These are phyloP conservation scores for Heterodera schachtii DNA, from an alignment of 1,140 invertebrate genomes.

Conservation along the genomic window DNA sequence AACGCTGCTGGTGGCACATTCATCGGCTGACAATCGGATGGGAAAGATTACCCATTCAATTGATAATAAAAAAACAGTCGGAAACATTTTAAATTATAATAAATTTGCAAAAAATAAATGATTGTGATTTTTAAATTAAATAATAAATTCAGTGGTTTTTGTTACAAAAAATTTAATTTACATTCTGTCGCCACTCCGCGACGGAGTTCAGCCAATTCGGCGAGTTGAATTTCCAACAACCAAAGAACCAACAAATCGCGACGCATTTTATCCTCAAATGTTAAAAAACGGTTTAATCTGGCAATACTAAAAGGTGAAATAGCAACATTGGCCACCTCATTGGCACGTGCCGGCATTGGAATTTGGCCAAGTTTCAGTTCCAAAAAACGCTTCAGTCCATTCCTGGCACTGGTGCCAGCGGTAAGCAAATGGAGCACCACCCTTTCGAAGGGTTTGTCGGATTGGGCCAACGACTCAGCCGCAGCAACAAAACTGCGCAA, in stretches of 20 bases:
- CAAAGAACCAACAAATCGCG: slow-evolving; percentile 50
- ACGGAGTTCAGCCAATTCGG: slow-evolving; percentile 47
- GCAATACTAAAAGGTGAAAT: not conserved
- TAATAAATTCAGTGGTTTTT: too few species aligned
- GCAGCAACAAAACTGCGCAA: slow-evolving; percentile 38
- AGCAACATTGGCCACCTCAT: slow-evolving; percentile 13
- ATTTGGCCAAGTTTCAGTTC: slow-evolving; percentile 39
- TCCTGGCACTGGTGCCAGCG: slow-evolving; percentile 35
- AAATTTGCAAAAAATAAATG: too few species aligned
- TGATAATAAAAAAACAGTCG: too few species aligned
- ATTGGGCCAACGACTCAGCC: slow-evolving; percentile 47
- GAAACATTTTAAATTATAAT: too few species aligned
- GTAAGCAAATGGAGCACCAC: slow-evolving; percentile 43
- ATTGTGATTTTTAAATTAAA: too few species aligned
- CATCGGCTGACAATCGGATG: not conserved
- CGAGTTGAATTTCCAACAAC: slow-evolving; percentile 48
- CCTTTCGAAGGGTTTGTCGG: slow-evolving; percentile 46
- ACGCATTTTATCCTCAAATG: slow-evolving; percentile 40
- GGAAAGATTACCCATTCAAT: too few species aligned
- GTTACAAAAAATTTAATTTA: slow-evolving; percentile 15
- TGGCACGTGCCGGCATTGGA: not conserved
- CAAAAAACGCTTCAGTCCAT: slow-evolving; percentile 45
- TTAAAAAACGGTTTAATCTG: not conserved
- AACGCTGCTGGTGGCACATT: not conserved
- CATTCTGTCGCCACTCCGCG: not conserved